These are phyloP conservation scores for Leptinotarsa rubiginosa DNA, from an alignment of 2,888 invertebrate species.

Conservation along the genomic window DNA sequence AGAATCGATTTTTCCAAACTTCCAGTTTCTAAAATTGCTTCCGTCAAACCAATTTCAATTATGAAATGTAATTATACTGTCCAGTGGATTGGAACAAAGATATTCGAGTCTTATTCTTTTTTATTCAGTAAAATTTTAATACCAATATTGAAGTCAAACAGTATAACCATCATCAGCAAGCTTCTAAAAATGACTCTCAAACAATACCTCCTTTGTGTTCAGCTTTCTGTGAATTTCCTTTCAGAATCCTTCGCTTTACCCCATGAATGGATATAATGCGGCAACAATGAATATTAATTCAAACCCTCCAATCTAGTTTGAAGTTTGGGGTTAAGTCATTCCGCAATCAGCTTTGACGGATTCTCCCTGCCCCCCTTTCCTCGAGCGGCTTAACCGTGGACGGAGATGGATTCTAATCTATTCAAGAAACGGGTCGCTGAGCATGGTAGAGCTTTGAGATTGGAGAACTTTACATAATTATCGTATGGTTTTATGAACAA, in stretches of 20 bases:
- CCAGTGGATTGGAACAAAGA: no score
- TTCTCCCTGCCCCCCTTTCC: background rate
- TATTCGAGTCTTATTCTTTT: no score
- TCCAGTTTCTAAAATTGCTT: no score
- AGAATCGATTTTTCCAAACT: no score
- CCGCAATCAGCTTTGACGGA: conserved; percentile 8
- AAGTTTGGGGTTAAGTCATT: conserved; percentile 12
- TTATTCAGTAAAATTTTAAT: no score
- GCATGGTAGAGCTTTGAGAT: background rate
- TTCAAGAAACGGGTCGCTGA: conserved; percentile 14
- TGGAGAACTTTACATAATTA: background rate
- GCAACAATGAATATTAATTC: conserved; percentile 11
- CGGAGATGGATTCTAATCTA: conserved; percentile 5
- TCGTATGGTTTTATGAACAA: background rate
- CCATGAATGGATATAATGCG: conserved; percentile 5
- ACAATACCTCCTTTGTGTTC: background rate
- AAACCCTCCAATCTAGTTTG: background rate
- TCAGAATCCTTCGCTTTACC: background rate
- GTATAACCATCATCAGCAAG: no score
- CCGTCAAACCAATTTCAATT: no score
- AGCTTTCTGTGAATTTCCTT: background rate
- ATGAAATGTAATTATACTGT: no score
- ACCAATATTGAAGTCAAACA: no score
- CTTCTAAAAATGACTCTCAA: background rate
- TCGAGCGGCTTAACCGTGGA: background rate